Conservation (phyloP, 2,113 vertebrate species). For the Origma solitaria region DNA sequence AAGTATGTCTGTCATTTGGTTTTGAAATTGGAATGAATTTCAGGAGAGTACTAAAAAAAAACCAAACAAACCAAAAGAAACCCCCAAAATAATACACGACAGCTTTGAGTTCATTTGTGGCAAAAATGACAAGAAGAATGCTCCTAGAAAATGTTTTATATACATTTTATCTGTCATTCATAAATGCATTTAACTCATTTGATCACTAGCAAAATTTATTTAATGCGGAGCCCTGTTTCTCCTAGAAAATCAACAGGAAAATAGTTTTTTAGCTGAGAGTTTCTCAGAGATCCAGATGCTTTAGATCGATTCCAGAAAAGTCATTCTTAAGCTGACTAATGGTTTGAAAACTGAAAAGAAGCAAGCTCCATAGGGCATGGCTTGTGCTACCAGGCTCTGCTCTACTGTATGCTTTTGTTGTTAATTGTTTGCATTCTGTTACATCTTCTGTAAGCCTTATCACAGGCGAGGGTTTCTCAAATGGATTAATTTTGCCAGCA, state of each 20-base stretch:
- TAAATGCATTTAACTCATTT: not conserved
- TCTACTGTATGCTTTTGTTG: constrained; percentile 12
- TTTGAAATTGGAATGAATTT: not conserved
- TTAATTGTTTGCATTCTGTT: constrained; percentile 34
- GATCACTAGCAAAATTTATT: not conserved
- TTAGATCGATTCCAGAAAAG: not conserved
- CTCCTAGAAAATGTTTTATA: not conserved
- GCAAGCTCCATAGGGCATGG: not conserved
- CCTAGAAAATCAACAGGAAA: not conserved
- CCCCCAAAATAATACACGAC: not conserved
- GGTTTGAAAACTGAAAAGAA: not conserved
- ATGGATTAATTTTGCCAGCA: not conserved
- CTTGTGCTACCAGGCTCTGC: constrained; percentile 24
- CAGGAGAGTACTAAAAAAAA: not conserved
- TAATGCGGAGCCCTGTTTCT: not conserved
- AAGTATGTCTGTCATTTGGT: fast-evolving
- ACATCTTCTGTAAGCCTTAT: not conserved
- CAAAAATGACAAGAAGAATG: not conserved
- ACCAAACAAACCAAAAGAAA: not conserved
- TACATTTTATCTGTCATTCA: not conserved
- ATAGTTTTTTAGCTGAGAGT: not conserved
- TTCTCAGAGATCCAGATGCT: not conserved
- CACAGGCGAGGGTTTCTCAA: not conserved
- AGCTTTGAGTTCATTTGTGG: not conserved
- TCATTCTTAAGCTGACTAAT: not conserved